Base-by-base conservation (phyloP, 1,140 invertebrate species). In the Penaeus vannamei region DNA sequence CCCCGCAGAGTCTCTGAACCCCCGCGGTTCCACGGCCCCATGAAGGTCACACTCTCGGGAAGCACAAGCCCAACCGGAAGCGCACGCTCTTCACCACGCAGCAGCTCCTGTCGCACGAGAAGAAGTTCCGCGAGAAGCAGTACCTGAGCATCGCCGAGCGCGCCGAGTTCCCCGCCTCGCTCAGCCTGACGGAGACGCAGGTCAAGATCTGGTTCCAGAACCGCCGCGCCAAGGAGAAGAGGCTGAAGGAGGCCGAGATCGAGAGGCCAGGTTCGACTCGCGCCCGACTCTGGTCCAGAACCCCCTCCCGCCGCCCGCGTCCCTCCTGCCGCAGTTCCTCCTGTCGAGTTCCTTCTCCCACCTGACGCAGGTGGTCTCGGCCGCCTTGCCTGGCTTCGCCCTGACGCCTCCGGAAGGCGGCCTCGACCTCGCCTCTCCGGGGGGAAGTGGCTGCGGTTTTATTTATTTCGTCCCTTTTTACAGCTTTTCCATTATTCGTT, bases 201-300 rank as follows among this genome's bases (percentile, higher is more conserved):
- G 86, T 88, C 61, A 88, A 88, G 64, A 88, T 88, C n/a, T 88
- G 86, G 86, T 88, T 88, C 86, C 86, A 88, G 32, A 88, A 88
- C 80, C 59, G 86, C 19, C 81, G 82, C 12, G 87, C 81, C 42
- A 84, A 88, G 69, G 82, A 84, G 69, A 88, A 88, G 69, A 61
- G 87, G 26, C 66, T 84, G 29, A 88, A 88, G 32, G 87, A 88
- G 82, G 82, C 81, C 1, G 87, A 88, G 81, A 53, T 83, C 53
- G 87, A 88, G 87, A 60, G 87, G 72, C 69, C 85, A n/a, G 87
- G 10, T 89, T 89, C 42, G 66, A 82, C 82, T 84, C 87, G 32
- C 87, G 87, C 17, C 87, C 87, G 42, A 29, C 84, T 0, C 80
- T 89, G 66, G 60, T 42, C 23, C 87, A 89, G 66, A 85, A 64